These are phyloP conservation scores for Mallateleia sp. DNA, from an alignment of 2,888 invertebrate species.

Conservation along the genomic window DNA sequence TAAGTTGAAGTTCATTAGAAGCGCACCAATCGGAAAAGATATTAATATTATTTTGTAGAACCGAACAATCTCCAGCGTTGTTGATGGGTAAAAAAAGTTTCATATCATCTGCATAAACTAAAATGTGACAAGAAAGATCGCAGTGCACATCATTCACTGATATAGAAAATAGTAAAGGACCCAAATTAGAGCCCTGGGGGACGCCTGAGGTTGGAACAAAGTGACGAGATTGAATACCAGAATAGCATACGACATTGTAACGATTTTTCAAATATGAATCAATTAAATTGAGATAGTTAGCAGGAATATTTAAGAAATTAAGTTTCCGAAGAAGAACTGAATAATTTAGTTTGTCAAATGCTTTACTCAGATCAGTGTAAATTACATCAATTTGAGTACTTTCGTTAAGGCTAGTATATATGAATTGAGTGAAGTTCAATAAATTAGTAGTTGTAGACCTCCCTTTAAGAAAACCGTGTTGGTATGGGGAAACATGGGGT, in stretches of 20 bases:
- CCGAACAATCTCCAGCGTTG: background rate
- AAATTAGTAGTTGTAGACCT: background rate
- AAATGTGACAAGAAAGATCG: background rate
- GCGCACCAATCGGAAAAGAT: background rate
- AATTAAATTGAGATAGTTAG: too few species aligned
- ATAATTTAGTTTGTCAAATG: slow-evolving; percentile 1
- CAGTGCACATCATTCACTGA: background rate
- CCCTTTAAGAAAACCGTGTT: slow-evolving; percentile 8
- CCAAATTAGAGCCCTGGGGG: slow-evolving; percentile 6
- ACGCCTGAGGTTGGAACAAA: slow-evolving; percentile 10
- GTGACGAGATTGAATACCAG: too few species aligned
- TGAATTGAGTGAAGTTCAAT: background rate
- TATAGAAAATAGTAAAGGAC: slow-evolving; percentile 9
- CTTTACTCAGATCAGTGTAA: background rate
- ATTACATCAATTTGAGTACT: too few species aligned
- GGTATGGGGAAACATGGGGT: too few species aligned
- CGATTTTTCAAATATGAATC: too few species aligned
- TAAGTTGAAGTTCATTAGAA: background rate
- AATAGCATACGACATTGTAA: too few species aligned
- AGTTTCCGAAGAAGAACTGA: too few species aligned
- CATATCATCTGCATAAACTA: slow-evolving; percentile 14
- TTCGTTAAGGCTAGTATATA: background rate
- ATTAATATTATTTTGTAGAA: background rate
- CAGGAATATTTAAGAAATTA: too few species aligned
- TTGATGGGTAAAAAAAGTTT: slow-evolving; percentile 14